Evolutionary conservation across 1,140 invertebrate species (phyloP), one percentile per base, ranked within the genome.

Genomic region (Odontomachus brunneus): DNA sequence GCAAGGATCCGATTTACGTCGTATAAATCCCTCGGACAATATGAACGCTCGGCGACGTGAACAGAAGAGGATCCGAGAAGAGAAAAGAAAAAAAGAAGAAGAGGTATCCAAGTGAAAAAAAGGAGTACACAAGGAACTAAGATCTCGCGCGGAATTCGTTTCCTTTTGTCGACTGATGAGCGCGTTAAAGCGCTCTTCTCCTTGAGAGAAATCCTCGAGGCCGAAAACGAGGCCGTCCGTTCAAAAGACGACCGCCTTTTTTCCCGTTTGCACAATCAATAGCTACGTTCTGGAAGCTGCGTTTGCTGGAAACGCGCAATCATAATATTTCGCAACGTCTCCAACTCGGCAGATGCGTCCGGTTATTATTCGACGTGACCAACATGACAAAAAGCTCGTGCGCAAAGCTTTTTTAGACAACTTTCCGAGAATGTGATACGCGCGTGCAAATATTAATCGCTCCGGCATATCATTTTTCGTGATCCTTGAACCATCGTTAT

Each of bases 1-100:
- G 94, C 88, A 95, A 95, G 87, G 95, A 95, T 88, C 91, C 93
- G 19, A 91, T 94, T 72, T 94, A 94, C 76, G 93, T 94, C 12
- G 91, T 94, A 22, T 94, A 48, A 90, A 88, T 44, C 12, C 11
- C 26, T 0, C 15, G 12, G 15, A 1, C 4, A 4, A 3, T 9
- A 15, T n/a, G 14, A 22, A 75, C 26, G 65, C 15, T 29, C 17
- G 4, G 7, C 11, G 44, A 44, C 48, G 14, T 44, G 69, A 29
- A 14, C 12, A 22, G 49, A 71, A 26, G 5, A 81, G 71, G 24
- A 33, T 14, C 14, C 14, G 0, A n/a, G 24, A 38, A 48, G 63
- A 51, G 26, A 26, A 66, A 2, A 57, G n/a, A 57, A 15, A 57
- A 9, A 57, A 15, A n/a, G 7, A 57, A 5, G 1, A n/a, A 57